Evolutionary conservation across 37 sponge, comb jelly and placozoan genomes (phyloP), one percentile per base, ranked within the genome.

Genomic region (Mnemiopsis leidyi): DNA sequence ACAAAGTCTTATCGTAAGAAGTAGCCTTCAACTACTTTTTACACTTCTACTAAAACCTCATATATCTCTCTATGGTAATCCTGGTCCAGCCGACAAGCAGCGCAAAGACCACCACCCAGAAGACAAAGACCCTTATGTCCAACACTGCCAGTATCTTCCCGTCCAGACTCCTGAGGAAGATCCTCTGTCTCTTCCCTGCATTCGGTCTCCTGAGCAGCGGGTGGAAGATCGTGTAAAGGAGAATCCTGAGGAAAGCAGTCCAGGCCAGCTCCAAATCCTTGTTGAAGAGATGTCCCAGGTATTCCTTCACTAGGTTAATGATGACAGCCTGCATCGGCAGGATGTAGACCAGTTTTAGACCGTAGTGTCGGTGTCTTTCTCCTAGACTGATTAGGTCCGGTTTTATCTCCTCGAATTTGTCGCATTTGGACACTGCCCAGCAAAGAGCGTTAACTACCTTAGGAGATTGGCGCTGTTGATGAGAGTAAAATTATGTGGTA

Each of bases 311-410:
- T 23, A 85, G 33, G 48, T 85, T 29, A 39, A 85, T 9, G 0
- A 85, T 38, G 7, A 85, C 90, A 13, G n/a, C 20, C 39, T 85
- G 29, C 90, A 85, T 85, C 28, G 90, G 90, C 90, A 36, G 90
- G 36, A 77, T 85, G 90, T 32, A 85, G 26, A 16, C 13, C 23
- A 85, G 61, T 26, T 40, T 85, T 26, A 85, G 40, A 24, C 90
- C 90, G 48, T 85, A 85, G 9, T 20, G 3, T n/a, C 90, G 23
- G 48, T 85, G 90, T 39, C 90, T 1, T 26, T 85, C 90, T 3
- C 90, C 90, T 3, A 85, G 48, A 0, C 39, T 39, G 0, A 38
- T 85, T 25, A 85, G 48, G 20, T 85, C 90, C 0, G 21, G 61
- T 39, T 40, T 38, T 7, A 85, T 85, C 5, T 16, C 25, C 23